phyloP scores from a whole-genome alignment of 2,113 vertebrate species.

The Heterochromis multidens region DNA sequence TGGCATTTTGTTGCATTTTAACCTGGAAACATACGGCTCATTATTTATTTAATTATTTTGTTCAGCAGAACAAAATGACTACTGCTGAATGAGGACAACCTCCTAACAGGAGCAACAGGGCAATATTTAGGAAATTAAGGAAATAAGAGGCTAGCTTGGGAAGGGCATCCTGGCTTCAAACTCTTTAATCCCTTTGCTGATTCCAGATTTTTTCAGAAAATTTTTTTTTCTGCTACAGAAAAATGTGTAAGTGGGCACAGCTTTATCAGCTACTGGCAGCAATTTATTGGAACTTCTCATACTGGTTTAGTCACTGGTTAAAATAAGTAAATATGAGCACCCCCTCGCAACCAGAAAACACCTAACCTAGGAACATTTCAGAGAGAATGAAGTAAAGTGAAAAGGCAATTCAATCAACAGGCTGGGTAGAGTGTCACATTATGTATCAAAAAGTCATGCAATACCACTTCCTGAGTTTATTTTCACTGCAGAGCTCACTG shows the following conservation, averaged over 20 bases:
- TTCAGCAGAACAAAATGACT: not conserved
- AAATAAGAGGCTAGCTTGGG: not conserved
- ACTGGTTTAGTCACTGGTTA: not conserved
- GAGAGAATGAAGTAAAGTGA: not conserved
- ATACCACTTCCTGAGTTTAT: not conserved
- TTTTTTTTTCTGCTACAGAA: not conserved
- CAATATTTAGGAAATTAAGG: too few relatives aligned
- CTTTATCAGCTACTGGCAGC: not conserved
- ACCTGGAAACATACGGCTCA: too few relatives aligned
- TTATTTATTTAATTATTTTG: too few relatives aligned
- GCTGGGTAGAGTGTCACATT: not conserved
- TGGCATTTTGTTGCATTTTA: too few relatives aligned
- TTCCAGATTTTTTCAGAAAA: not conserved
- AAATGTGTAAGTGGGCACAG: not conserved
- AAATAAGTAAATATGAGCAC: not conserved
- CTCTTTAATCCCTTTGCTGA: too few relatives aligned
- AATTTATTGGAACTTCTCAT: not conserved
- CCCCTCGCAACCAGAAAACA: not conserved
- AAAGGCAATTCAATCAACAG: not conserved
- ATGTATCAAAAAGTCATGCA: not conserved
- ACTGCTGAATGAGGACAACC: not conserved
- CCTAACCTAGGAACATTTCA: not conserved
- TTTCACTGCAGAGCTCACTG: not conserved
- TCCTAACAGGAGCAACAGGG: too few relatives aligned
- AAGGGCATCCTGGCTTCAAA: not conserved